Evolutionary conservation across 2,113 vertebrate species (phyloP).

Genomic region (Genyomyrus donnyi): DNA sequence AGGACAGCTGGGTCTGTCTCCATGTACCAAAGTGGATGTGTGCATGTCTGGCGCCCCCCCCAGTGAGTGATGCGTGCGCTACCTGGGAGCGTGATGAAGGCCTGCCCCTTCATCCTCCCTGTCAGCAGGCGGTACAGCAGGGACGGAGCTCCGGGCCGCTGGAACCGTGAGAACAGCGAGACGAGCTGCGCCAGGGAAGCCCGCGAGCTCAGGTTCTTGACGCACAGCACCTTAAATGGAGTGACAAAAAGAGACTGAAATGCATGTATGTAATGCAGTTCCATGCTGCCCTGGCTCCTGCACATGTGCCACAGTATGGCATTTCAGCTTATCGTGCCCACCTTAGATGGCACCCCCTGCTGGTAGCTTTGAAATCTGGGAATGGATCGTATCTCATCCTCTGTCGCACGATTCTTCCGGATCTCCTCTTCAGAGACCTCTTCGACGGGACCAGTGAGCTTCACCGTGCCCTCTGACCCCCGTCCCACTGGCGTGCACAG

Average conservation of each 20-base stretch:
- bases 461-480: constrained; percentile 34
- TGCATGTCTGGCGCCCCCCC: background rate
- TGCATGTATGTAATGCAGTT: background rate
- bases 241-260: background rate
- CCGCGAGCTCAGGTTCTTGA: constrained; percentile 78
- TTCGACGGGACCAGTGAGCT: constrained; percentile 66
- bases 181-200: constrained; percentile 75
- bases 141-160: constrained; percentile 50
- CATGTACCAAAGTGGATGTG: background rate
- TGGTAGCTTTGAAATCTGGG: constrained; percentile 77
- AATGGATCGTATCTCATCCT: constrained; percentile 71
- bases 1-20: background rate
- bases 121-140: constrained; percentile 80
- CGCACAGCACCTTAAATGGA: constrained; percentile 73
- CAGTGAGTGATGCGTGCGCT: background rate
- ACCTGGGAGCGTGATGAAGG: constrained; percentile 87
- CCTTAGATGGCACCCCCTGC: constrained; percentile 75
- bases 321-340: constrained; percentile 31
- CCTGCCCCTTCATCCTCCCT: constrained; percentile 82
- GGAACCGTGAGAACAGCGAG: constrained; percentile 83
- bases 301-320: background rate
- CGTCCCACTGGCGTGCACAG: constrained; percentile 41
- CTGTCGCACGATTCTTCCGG: constrained; percentile 67
- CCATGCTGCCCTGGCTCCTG: background rate
- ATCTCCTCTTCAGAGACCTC: constrained; percentile 77